phyloP scores from a whole-genome alignment of 2,797 vertebrate species.

The Manis crassicaudata region DNA sequence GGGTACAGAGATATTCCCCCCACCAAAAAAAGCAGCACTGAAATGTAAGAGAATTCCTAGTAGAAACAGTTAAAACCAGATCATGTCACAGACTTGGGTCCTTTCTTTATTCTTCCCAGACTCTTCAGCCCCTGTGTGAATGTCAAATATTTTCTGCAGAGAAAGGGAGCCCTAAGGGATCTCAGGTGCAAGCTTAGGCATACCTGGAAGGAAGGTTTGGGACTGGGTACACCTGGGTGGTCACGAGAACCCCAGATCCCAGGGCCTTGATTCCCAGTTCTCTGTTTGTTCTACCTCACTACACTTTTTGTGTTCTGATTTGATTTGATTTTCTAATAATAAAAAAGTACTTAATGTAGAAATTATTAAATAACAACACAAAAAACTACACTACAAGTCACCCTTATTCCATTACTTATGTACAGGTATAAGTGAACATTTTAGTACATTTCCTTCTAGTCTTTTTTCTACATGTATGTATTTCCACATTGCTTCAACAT shows the following conservation, averaged over 20 bases:
- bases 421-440: not conserved
- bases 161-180: not conserved
- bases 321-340: not conserved
- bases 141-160: not conserved
- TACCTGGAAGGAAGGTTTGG: not conserved
- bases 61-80: not conserved
- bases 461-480: not conserved
- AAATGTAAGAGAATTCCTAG: not conserved
- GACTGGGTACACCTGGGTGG: not conserved
- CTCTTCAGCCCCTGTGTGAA: not conserved
- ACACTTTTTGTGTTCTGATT: not conserved
- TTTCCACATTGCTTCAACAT: not conserved
- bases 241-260: not conserved
- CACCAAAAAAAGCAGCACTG: not conserved
- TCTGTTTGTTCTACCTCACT: not conserved
- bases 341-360: not conserved
- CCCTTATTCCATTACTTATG: not conserved
- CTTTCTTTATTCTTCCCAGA: not conserved
- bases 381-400: conserved; percentile 43
- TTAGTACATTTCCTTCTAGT: not conserved
- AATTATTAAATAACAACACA: conserved; percentile 1
- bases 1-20: not conserved
- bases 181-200: not conserved
- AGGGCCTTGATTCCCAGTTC: not conserved
- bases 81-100: not conserved